Evolutionary conservation across 2,113 vertebrate genomes (phyloP), one percentile per base, ranked within the genome.

Genomic region (Hucho hucho): DNA sequence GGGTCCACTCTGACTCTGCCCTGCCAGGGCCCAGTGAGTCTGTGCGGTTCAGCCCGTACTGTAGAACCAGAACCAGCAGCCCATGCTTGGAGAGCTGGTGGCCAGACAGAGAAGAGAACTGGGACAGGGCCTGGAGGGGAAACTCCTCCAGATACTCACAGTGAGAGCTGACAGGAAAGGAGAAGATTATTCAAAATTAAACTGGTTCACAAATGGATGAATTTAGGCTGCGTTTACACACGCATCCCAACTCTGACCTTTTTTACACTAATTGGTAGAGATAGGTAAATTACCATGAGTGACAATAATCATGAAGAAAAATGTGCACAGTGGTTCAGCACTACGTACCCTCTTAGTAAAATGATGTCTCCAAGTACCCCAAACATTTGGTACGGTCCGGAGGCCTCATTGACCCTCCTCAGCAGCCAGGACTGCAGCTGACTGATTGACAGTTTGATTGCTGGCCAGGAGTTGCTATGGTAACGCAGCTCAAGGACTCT

Each of bases 301-400:
- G 24, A 71, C 4, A 61, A 67, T 11, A 9, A 32, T 32, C 37
- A 3, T 1, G 22, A 25, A 37, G 56, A 20, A 3, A 7, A 18
- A 37, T 61, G 18, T n/a, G 29, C 7, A 16, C 26, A 64, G 24
- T 37, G 77, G 70, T 29, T 12, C 68, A 46, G 12, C 2, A 81
- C 7, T 67, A 88, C 94, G 95, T 87, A 99, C 97, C 96, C 95
- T 86, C 88, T 90, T 65, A 98, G 80, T 68, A 99, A 89, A 70
- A 98, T 65, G n/a, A 98, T 64, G n/a, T 99, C 98, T 7, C 95
- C 96, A 32, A 99, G 93, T 72, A 98, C 91, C 20, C 93, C 82
- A 80, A 98, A 98, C 98, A 99, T 99, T 89, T 99, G 98, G 91
- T 98, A 99, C 1, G 94, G 87, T 49, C 98, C 98, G 0, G 97